Conservation (phyloP, 2,888 invertebrate species). For the Cantharis lateralis region DNA sequence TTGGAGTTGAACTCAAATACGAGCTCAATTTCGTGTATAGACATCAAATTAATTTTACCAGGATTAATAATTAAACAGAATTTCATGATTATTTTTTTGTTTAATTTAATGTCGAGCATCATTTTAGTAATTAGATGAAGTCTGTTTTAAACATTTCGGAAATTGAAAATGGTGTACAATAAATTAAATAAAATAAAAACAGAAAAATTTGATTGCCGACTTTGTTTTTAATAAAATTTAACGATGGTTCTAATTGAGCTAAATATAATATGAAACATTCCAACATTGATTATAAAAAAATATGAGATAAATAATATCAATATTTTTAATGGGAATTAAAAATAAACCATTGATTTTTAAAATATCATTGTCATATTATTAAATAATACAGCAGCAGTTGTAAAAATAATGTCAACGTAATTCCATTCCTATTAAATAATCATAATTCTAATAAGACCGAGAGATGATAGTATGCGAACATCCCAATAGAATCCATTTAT, state of each 20-base stretch:
- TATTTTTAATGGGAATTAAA: neutral
- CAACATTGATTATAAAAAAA: neutral
- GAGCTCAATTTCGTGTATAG: too few relatives aligned
- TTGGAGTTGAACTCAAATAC: too few relatives aligned
- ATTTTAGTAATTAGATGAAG: too few relatives aligned
- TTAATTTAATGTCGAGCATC: too few relatives aligned
- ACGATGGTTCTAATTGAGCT: neutral
- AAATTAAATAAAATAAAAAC: too few relatives aligned
- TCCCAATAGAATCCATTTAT: neutral
- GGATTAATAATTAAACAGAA: too few relatives aligned
- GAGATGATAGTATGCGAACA: neutral
- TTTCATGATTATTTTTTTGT: too few relatives aligned
- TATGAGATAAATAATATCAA: neutral
- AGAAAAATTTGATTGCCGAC: too few relatives aligned
- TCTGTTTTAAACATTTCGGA: too few relatives aligned
- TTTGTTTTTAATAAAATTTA: too few relatives aligned
- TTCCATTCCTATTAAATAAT: neutral
- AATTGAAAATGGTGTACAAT: too few relatives aligned
- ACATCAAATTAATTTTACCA: too few relatives aligned
- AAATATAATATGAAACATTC: neutral
- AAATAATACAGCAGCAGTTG: neutral
- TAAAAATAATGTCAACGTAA: neutral
- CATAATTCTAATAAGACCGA: neutral
- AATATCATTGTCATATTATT: neutral
- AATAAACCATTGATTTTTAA: neutral